Conservation (phyloP, 2,888 invertebrate genomes). For the Sipha maydis region DNA sequence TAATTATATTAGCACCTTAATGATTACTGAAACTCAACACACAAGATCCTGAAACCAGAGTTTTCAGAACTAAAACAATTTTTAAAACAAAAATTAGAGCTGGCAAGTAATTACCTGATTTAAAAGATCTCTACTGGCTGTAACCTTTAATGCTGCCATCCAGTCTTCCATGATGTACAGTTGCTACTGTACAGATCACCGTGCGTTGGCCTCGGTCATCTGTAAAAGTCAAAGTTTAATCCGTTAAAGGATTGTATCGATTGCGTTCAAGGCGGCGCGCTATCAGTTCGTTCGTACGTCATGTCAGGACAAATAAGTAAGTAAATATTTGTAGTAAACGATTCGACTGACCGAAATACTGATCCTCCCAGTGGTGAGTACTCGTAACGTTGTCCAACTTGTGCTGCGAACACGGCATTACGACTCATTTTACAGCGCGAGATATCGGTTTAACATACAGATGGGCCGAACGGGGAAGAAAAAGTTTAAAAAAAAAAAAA, state of each 20-base stretch:
- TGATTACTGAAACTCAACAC: too few relatives aligned
- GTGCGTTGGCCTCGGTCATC: slow-evolving; percentile 28
- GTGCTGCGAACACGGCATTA: background rate
- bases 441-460: background rate
- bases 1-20: too few relatives aligned
- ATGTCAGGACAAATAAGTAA: background rate
- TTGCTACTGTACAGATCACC: background rate
- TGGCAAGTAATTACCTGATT: slow-evolving; percentile 67
- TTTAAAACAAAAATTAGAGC: too few relatives aligned
- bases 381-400: background rate
- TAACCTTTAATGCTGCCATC: slow-evolving; percentile 84
- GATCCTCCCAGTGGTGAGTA: background rate
- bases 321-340: too few relatives aligned
- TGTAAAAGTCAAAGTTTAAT: background rate
- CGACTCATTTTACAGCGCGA: background rate
- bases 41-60: too few relatives aligned
- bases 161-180: slow-evolving; percentile 82
- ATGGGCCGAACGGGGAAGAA: background rate
- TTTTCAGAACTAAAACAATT: too few relatives aligned
- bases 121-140: slow-evolving; percentile 71
- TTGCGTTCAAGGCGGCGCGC: background rate
- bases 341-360: background rate
- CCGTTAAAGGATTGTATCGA: background rate
- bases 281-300: background rate
- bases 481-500: background rate